Percentiles rank a stretch among this genome's conserved stretches.
phyloP scores from a whole-genome alignment of 2,113 vertebrate species.

The Emydura subglobosa region DNA sequence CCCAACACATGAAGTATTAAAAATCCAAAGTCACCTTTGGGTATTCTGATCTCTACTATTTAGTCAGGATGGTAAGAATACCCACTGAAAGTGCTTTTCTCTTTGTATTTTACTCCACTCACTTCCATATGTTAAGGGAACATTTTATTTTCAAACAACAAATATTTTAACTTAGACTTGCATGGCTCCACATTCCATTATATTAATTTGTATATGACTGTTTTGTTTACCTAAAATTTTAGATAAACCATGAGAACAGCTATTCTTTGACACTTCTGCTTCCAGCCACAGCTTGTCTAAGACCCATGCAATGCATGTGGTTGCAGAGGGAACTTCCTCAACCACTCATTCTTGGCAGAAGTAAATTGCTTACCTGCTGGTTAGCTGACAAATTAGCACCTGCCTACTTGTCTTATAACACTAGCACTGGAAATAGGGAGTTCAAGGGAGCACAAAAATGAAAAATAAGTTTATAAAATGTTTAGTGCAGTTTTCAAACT shows the following conservation, averaged over 20 bases:
- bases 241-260: not conserved
- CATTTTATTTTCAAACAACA: not conserved
- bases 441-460: not conserved
- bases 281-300: not conserved
- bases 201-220: not conserved
- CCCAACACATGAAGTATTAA: not conserved
- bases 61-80: not conserved
- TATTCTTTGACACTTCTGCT: not conserved
- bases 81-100: not conserved
- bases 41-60: not conserved
- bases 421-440: not conserved
- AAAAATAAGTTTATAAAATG: not conserved
- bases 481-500: not conserved
- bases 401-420: not conserved
- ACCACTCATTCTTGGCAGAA: not conserved
- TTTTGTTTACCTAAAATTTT: not conserved
- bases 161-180: conserved; percentile 15
- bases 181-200: not conserved
- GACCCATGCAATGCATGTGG: not conserved
- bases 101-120: not conserved
- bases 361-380: not conserved
- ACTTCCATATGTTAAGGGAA: not conserved
- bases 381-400: not conserved
- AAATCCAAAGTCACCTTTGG: not conserved
- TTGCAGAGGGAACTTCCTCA: not conserved